phyloP scores from a whole-genome alignment of 30 jellyfish, hydroid and myxozoan genomes.

The Cassiopea xamachana region DNA sequence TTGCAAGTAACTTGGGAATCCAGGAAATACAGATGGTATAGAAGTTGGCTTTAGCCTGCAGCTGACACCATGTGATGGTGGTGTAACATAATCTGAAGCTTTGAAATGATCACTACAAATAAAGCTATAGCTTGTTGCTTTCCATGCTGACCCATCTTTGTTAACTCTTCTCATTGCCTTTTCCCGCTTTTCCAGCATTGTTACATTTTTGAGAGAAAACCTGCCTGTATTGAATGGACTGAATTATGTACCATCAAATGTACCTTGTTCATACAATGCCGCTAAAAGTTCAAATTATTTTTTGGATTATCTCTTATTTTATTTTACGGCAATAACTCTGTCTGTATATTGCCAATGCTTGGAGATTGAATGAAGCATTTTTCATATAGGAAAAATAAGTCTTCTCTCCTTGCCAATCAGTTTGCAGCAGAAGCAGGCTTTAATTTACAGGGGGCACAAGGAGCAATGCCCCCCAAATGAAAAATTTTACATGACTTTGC shows the following conservation, averaged over 20 bases:
- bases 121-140: constrained; percentile 42
- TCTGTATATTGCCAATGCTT: not conserved
- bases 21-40: constrained; percentile 55
- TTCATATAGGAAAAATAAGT: too few relatives aligned
- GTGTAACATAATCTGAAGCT: constrained; percentile 46
- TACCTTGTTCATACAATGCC: not conserved
- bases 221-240: not conserved
- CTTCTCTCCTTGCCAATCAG: not conserved
- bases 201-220: not conserved
- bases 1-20: constrained; percentile 26
- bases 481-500: too few relatives aligned
- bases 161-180: constrained; percentile 22
- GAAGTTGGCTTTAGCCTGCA: constrained; percentile 31
- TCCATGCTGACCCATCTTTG: constrained; percentile 51
- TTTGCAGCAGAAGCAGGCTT: too few relatives aligned
- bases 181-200: constrained; percentile 19
- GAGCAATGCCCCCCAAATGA: too few relatives aligned
- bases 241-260: not conserved
- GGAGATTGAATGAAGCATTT: not conserved
- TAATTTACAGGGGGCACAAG: too few relatives aligned
- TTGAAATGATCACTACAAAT: constrained; percentile 53
- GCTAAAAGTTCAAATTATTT: not conserved
- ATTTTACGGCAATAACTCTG: not conserved
- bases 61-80: constrained; percentile 49
- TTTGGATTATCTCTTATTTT: not conserved